phyloP scores from a whole-genome alignment of 2,797 vertebrate species.

The Coilia nasus region DNA sequence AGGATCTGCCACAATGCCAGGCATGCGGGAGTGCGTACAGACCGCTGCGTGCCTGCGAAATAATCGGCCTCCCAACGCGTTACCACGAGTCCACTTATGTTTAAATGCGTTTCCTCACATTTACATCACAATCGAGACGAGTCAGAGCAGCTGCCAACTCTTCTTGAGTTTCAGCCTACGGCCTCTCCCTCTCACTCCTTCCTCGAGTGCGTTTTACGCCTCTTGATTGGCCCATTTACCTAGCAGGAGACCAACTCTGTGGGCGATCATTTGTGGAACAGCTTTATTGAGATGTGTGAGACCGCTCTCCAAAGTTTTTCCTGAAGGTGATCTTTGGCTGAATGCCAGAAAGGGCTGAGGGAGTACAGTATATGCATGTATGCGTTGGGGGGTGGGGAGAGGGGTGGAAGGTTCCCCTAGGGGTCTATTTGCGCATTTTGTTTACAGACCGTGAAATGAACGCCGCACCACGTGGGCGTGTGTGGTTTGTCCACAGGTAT shows the following conservation, averaged over 20 bases:
- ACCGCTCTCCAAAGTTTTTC: slow-evolving; percentile 11
- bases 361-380: no score
- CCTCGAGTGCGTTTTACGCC: background rate
- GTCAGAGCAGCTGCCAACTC: slow-evolving; percentile 44
- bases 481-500: slow-evolving; percentile 23
- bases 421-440: slow-evolving; percentile 12
- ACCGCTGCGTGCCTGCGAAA: slow-evolving; percentile 40
- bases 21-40: slow-evolving; percentile 22
- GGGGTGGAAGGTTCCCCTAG: background rate
- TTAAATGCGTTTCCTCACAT: slow-evolving; percentile 40
- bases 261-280: slow-evolving; percentile 1
- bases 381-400: no score
- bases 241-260: background rate
- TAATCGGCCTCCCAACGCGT: slow-evolving; percentile 8
- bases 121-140: slow-evolving; percentile 41
- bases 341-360: background rate
- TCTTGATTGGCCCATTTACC: background rate
- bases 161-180: slow-evolving; percentile 27
- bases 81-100: slow-evolving; percentile 41
- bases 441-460: slow-evolving; percentile 37
- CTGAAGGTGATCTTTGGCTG: slow-evolving; percentile 23
- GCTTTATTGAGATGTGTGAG: slow-evolving; percentile 16
- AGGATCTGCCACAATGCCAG: background rate
- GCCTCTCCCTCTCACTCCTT: background rate
- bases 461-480: background rate